phyloP scores from a whole-genome alignment of 2,888 invertebrate species.

The Abrostola triplasia region DNA sequence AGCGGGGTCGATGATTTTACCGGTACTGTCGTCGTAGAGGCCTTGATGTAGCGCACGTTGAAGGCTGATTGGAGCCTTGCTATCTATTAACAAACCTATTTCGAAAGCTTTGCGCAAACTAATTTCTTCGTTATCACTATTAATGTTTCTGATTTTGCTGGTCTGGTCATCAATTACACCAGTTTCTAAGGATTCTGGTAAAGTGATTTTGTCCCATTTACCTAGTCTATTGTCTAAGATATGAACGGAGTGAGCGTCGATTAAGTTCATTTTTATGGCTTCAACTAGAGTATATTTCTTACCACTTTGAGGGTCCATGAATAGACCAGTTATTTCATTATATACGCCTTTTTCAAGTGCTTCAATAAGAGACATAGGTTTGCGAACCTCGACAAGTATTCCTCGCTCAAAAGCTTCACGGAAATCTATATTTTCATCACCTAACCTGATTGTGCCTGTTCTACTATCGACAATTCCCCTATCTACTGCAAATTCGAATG shows the following conservation, averaged over 20 bases:
- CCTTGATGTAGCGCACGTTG: slow-evolving; percentile 96
- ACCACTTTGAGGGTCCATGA: slow-evolving; percentile 94
- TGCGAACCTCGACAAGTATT: slow-evolving; percentile 93
- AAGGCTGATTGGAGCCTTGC: slow-evolving; percentile 93
- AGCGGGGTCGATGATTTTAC: slow-evolving; percentile 94
- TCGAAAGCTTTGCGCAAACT: slow-evolving; percentile 93
- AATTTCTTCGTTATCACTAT: slow-evolving; percentile 90
- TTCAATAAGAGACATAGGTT: slow-evolving; percentile 94
- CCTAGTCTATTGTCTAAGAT: slow-evolving; percentile 93
- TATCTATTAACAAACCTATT: slow-evolving; percentile 93
- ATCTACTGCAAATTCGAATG: slow-evolving; percentile 94
- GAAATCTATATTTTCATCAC: slow-evolving; percentile 91
- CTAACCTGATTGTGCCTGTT: slow-evolving; percentile 90
- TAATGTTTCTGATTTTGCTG: slow-evolving; percentile 91
- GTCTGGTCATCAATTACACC: slow-evolving; percentile 92
- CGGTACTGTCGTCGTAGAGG: slow-evolving; percentile 93
- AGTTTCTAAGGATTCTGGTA: slow-evolving; percentile 93
- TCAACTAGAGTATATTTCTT: slow-evolving; percentile 93
- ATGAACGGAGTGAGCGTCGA: slow-evolving; percentile 95
- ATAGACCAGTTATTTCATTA: slow-evolving; percentile 92
- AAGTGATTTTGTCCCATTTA: slow-evolving; percentile 92
- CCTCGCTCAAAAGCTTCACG: slow-evolving; percentile 95
- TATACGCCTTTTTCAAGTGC: slow-evolving; percentile 94
- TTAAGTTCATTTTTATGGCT: slow-evolving; percentile 93
- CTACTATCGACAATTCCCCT: slow-evolving; percentile 93